phyloP scores from a whole-genome alignment of 2,113 vertebrate species.

The Rhinolophus ferrumequinum region DNA sequence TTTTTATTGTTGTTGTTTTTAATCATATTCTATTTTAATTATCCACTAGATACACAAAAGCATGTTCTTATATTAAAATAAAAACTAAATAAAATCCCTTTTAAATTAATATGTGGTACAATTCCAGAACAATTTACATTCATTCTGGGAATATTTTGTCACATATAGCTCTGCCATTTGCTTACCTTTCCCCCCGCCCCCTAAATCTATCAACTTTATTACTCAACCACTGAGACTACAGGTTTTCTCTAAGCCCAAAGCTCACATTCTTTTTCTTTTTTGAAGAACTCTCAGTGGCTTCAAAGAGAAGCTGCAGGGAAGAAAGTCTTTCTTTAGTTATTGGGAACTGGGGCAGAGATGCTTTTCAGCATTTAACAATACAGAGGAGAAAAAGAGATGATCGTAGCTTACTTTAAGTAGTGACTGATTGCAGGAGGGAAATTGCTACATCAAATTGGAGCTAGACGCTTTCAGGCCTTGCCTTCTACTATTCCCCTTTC shows the following conservation, averaged over 20 bases:
- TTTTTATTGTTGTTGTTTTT: background rate
- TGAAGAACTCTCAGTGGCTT: background rate
- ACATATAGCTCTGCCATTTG: background rate
- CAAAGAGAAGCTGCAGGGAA: background rate
- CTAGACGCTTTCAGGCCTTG: background rate
- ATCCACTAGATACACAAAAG: background rate
- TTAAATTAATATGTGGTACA: background rate
- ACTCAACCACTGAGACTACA: background rate
- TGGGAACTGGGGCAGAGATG: background rate
- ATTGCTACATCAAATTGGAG: background rate
- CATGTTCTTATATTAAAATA: conserved; percentile 7
- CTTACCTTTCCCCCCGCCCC: background rate
- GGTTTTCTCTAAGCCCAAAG: background rate
- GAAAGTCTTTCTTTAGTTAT: background rate
- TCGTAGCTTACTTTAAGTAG: background rate
- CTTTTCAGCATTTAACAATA: conserved; percentile 4
- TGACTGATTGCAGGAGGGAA: background rate
- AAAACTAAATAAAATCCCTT: background rate
- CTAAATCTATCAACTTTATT: background rate
- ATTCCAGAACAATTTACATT: background rate
- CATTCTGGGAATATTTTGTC: background rate
- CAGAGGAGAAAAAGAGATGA: background rate
- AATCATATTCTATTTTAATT: background rate
- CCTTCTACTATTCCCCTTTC: background rate
- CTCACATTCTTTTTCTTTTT: background rate